Percentiles rank a stretch among this genome's conserved stretches.
Conservation (phyloP, 1,140 invertebrate species). For the Eufriesea mexicana region DNA sequence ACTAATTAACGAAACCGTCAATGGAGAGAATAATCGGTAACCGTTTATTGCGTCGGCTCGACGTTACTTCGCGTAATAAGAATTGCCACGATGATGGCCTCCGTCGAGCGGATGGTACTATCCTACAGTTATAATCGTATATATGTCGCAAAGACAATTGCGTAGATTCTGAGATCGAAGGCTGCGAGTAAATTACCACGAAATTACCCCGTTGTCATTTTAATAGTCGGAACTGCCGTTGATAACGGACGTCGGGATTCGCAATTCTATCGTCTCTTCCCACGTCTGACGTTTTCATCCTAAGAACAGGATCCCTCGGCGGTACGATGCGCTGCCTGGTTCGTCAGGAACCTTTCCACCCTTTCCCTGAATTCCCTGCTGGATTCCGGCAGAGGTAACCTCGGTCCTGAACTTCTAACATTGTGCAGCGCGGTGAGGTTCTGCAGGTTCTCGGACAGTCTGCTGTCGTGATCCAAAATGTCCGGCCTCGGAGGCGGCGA, state of each 20-base stretch:
- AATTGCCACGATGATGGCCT: not conserved
- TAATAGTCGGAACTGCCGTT: not conserved
- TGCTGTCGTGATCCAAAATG: constrained; percentile 70
- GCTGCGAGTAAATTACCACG: not conserved
- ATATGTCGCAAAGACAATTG: not conserved
- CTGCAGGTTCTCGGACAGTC: constrained; percentile 70
- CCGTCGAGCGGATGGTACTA: not conserved
- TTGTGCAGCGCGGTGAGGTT: constrained; percentile 62
- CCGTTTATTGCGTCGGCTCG: not conserved
- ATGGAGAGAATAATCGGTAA: not conserved
- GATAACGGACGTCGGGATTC: not conserved
- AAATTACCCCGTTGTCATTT: not conserved
- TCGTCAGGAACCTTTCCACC: constrained; percentile 73
- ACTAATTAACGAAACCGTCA: constrained; percentile 16
- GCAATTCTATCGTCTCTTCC: not conserved
- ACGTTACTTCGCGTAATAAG: not conserved
- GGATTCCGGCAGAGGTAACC: constrained; percentile 72
- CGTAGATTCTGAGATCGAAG: constrained; percentile 15
- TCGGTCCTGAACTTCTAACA: constrained; percentile 54
- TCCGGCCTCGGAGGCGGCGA: constrained; percentile 64
- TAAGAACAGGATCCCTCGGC: constrained; percentile 54
- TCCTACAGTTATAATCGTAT: not conserved
- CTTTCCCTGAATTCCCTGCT: constrained; percentile 73
- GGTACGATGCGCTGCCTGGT: constrained; percentile 70
- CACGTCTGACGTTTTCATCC: not conserved